These are phyloP conservation scores for Dicyrtoma fusca DNA, from an alignment of 2,888 invertebrate species.

Conservation along the genomic window DNA sequence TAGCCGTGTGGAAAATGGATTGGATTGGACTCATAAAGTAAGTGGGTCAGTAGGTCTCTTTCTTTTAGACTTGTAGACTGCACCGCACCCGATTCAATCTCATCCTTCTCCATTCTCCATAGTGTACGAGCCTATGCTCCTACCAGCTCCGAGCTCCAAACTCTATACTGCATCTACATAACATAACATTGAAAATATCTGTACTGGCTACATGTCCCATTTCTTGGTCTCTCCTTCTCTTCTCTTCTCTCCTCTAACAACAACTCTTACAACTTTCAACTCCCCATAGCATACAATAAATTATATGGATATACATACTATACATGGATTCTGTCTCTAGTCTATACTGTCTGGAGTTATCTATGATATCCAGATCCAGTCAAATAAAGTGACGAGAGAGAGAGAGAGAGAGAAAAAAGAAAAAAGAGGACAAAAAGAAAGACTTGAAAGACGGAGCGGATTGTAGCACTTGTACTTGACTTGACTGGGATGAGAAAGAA, in stretches of 20 bases:
- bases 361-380: not conserved
- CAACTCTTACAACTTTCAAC: too few species aligned
- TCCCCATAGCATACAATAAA: too few species aligned
- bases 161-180: conserved; percentile 2
- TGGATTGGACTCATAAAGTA: conserved; percentile 34
- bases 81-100: conserved; percentile 22
- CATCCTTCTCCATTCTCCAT: not conserved
- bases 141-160: not conserved
- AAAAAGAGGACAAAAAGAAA: not conserved
- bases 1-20: conserved; percentile 30
- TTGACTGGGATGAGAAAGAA: not conserved
- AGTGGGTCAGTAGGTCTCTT: conserved; percentile 36
- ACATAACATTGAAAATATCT: not conserved
- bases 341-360: too few species aligned
- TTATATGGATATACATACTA: too few species aligned
- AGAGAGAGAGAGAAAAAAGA: conserved; percentile 8
- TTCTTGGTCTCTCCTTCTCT: not conserved
- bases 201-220: not conserved
- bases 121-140: not conserved
- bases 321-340: too few species aligned
- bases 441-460: too few species aligned
- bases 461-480: not conserved
- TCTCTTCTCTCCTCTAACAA: too few species aligned
- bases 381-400: not conserved
- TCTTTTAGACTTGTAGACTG: not conserved